A percentile compares a stretch with the other conserved stretches of the same genome.
These are phyloP conservation scores for Oplegnathus fasciatus DNA, from an alignment of 2,113 vertebrate genomes.

Conservation along the genomic window DNA sequence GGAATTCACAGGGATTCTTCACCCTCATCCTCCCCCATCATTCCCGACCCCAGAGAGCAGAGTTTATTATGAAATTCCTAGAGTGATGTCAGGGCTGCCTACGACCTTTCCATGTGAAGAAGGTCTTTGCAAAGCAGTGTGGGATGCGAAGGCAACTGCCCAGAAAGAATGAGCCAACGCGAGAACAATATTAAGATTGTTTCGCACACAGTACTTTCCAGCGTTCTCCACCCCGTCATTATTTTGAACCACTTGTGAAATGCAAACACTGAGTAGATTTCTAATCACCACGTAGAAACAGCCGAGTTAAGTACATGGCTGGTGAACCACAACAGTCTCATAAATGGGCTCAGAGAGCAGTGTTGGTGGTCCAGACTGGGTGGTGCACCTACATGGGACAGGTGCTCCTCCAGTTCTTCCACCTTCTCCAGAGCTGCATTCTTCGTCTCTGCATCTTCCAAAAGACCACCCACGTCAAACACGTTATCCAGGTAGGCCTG, in stretches of 20 bases:
- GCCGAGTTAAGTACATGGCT: constrained; percentile 59
- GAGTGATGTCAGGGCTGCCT: constrained; percentile 74
- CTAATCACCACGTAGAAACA: constrained; percentile 64
- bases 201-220: constrained; percentile 56
- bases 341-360: constrained; percentile 46
- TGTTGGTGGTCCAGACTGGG: constrained; percentile 70
- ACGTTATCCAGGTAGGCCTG: constrained; percentile 98
- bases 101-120: constrained; percentile 78
- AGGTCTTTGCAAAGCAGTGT: constrained; percentile 71
- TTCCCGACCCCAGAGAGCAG: constrained; percentile 72
- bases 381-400: constrained; percentile 91
- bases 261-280: constrained; percentile 63
- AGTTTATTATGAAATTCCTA: constrained; percentile 79
- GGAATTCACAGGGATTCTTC: constrained; percentile 74
- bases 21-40: constrained; percentile 69
- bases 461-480: constrained; percentile 96
- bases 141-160: constrained; percentile 63
- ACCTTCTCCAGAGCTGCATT: constrained; percentile 98
- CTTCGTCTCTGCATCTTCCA: constrained; percentile 98
- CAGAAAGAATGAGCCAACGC: constrained; percentile 46
- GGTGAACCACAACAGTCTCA: constrained; percentile 63
- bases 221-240: constrained; percentile 65
- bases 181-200: constrained; percentile 79
- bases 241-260: constrained; percentile 66
- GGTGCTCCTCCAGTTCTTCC: constrained; percentile 96